These are phyloP conservation scores for Decapterus maruadsi DNA, from an alignment of 2,797 vertebrate genomes.

Conservation along the genomic window DNA sequence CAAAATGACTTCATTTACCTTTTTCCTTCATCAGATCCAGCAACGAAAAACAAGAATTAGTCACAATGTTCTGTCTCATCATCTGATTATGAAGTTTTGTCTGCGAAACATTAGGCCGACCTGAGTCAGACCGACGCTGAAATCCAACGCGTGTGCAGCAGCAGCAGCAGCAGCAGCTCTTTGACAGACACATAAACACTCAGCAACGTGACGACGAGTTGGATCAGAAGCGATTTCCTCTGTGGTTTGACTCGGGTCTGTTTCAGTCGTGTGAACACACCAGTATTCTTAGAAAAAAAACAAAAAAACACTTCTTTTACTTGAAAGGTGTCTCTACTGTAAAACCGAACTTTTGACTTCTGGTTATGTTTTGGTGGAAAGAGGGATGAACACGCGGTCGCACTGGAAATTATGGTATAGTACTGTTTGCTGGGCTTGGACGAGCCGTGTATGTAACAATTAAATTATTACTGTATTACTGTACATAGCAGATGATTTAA, in stretches of 20 bases:
- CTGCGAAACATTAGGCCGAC: conserved; percentile 45
- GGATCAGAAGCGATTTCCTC: conserved; percentile 31
- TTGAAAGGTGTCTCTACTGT: conserved; percentile 79
- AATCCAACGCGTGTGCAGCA: conserved; percentile 5
- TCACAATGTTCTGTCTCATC: conserved; percentile 62
- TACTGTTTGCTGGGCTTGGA: conserved; percentile 44
- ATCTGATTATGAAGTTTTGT: conserved; percentile 61
- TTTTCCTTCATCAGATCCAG: conserved; percentile 62
- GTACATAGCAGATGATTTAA: conserved; percentile 81
- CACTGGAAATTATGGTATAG: conserved; percentile 44
- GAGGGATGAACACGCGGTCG: conserved; percentile 40
- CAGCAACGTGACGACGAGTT: not conserved
- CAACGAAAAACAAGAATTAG: conserved; percentile 50
- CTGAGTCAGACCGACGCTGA: conserved; percentile 25
- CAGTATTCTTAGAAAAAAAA: conserved; percentile 62
- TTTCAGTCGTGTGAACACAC: conserved; percentile 54
- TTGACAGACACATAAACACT: not conserved
- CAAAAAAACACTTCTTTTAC: conserved; percentile 65
- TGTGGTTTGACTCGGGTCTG: conserved; percentile 53
- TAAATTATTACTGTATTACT: conserved; percentile 58
- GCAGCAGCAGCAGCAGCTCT: too few relatives aligned
- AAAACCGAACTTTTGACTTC: conserved; percentile 50
- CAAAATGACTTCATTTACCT: conserved; percentile 50
- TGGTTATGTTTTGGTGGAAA: conserved; percentile 39
- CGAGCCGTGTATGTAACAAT: conserved; percentile 49